Conservation (phyloP, 2,888 invertebrate species). For the Scotopteryx bipunctaria region DNA sequence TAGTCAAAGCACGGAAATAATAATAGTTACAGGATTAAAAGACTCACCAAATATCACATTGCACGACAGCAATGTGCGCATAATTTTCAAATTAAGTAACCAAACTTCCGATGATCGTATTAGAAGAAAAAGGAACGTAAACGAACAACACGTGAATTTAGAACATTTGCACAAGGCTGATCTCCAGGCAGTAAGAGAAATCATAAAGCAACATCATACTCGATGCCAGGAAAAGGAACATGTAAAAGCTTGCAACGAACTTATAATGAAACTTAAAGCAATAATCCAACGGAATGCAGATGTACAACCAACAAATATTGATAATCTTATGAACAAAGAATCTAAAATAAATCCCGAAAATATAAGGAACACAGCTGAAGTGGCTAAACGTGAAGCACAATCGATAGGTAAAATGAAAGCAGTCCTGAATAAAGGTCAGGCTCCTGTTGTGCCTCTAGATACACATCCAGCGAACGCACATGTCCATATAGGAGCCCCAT, state of each 20-base stretch:
- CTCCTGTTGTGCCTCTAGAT: constrained; percentile 36
- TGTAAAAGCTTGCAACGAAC: constrained; percentile 60
- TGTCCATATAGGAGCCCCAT: constrained; percentile 34
- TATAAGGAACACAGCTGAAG: constrained; percentile 35
- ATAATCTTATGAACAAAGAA: constrained; percentile 17
- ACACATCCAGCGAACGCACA: constrained; percentile 34
- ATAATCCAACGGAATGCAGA: constrained; percentile 32
- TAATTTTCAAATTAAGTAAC: constrained; percentile 55
- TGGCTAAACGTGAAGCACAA: constrained; percentile 51
- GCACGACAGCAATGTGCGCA: constrained; percentile 48
- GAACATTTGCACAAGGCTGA: constrained; percentile 51
- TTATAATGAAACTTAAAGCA: constrained; percentile 56
- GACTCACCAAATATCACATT: constrained; percentile 56
- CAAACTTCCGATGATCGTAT: constrained; percentile 39
- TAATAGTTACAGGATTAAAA: constrained; percentile 55
- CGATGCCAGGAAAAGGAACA: constrained; percentile 57
- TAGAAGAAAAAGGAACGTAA: constrained; percentile 51
- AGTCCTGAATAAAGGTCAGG: constrained; percentile 33
- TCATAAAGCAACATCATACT: constrained; percentile 60
- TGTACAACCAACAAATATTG: constrained; percentile 24
- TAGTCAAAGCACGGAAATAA: constrained; percentile 54
- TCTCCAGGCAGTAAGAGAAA: constrained; percentile 56
- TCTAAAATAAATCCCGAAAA: constrained; percentile 16
- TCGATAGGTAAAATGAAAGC: constrained; percentile 33
- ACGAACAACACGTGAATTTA: constrained; percentile 22